Evolutionary conservation across 2,888 invertebrate species (phyloP).

Genomic region (Thecophora atra): DNA sequence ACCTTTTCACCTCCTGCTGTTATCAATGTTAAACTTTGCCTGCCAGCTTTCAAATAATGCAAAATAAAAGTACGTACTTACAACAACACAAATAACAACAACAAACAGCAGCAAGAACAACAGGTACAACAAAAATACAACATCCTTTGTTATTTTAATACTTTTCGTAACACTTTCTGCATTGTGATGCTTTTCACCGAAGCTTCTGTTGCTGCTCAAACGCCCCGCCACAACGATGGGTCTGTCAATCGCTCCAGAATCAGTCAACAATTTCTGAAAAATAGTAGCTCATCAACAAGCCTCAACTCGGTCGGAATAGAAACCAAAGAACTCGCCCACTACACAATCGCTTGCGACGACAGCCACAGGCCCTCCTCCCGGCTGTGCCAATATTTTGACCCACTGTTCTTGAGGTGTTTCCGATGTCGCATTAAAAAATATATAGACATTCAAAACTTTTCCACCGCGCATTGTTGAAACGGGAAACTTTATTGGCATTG

Average conservation of each 20-base stretch:
- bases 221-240: too few relatives aligned
- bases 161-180: not conserved
- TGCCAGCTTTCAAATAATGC: slow-evolving; percentile 1
- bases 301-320: too few relatives aligned
- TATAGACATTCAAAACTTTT: slow-evolving; percentile 21
- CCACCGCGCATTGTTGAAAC: not conserved
- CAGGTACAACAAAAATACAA: not conserved
- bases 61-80: not conserved
- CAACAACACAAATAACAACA: not conserved
- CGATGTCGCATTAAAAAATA: slow-evolving; percentile 28
- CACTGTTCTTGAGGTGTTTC: slow-evolving; percentile 28
- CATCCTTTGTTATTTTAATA: not conserved
- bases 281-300: not conserved
- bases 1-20: too few relatives aligned
- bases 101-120: not conserved
- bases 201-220: not conserved
- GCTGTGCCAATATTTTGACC: slow-evolving; percentile 22
- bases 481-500: not conserved
- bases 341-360: not conserved
- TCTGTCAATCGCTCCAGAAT: not conserved
- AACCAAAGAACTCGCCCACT: not conserved
- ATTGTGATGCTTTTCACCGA: not conserved
- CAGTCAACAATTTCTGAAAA: slow-evolving; percentile 15
- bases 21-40: too few relatives aligned
- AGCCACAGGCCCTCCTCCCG: too few relatives aligned